A percentile compares a stretch with the other conserved stretches of the same genome.
Conservation (phyloP, 2,888 invertebrate species). For the Cantharis rufa region DNA sequence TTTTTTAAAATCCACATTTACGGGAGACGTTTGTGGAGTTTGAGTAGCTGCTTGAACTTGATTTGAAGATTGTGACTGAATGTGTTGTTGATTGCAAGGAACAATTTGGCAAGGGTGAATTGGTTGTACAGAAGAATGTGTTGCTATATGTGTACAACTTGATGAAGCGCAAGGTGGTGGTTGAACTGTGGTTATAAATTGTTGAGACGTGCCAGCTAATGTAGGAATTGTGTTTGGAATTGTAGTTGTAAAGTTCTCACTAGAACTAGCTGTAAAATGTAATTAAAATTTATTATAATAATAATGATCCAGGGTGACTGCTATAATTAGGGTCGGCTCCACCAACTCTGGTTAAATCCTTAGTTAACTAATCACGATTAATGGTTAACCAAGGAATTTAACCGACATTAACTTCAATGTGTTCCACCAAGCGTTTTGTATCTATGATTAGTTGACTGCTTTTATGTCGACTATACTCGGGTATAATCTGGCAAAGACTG, state of each 20-base stretch:
- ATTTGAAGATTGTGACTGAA: conserved; percentile 46
- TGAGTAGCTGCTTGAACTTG: conserved; percentile 69
- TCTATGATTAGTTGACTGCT: too few species aligned
- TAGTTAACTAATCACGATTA: too few species aligned
- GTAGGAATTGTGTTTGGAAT: conserved; percentile 45
- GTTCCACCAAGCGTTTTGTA: too few species aligned
- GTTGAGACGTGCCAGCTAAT: conserved; percentile 39
- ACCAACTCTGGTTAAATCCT: too few species aligned
- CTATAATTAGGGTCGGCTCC: too few species aligned
- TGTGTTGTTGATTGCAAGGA: conserved; percentile 47
- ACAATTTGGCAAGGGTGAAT: conserved; percentile 44
- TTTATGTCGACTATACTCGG: too few species aligned
- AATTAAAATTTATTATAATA: background rate
- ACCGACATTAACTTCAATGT: too few species aligned
- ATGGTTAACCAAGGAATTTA: too few species aligned
- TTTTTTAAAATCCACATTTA: conserved; percentile 42
- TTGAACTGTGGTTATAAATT: conserved; percentile 42
- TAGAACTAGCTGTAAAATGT: conserved; percentile 42
- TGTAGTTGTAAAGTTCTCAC: conserved; percentile 46
- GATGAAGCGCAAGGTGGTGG: conserved; percentile 38
- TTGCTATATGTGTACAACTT: conserved; percentile 42
- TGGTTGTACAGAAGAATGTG: conserved; percentile 36
- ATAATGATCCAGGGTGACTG: too few species aligned
- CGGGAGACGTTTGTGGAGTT: conserved; percentile 58
- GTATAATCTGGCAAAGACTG: too few species aligned